Conservation (phyloP, 2,797 vertebrate species). For the Cyprinodon diabolis region DNA sequence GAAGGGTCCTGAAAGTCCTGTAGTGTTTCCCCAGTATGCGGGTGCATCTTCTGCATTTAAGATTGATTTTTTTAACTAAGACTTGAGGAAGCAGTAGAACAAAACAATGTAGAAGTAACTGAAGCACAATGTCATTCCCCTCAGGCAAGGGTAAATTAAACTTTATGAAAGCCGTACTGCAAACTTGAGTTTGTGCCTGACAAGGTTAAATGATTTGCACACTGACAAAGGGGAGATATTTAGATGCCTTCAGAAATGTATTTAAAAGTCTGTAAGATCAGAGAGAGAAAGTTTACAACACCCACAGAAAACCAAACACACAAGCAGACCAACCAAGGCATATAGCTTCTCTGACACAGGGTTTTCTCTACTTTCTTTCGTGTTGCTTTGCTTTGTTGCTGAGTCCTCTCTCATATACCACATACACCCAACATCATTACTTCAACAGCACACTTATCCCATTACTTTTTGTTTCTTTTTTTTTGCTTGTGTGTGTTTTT, state of each 20-base stretch:
- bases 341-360: slow-evolving; percentile 30
- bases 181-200: slow-evolving; percentile 46
- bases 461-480: slow-evolving; percentile 40
- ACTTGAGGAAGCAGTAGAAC: slow-evolving; percentile 45
- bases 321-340: slow-evolving; percentile 22
- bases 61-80: slow-evolving; percentile 38
- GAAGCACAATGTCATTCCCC: slow-evolving; percentile 50
- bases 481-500: slow-evolving; percentile 49
- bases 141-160: slow-evolving; percentile 63
- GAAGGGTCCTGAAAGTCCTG: background rate
- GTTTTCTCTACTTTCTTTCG: slow-evolving; percentile 54
- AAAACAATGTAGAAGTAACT: slow-evolving; percentile 49
- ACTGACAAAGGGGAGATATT: slow-evolving; percentile 16
- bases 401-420: slow-evolving; percentile 26
- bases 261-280: slow-evolving; percentile 17
- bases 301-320: slow-evolving; percentile 8
- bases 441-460: slow-evolving; percentile 58
- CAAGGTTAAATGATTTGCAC: slow-evolving; percentile 48
- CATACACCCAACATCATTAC: slow-evolving; percentile 26
- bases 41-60: slow-evolving; percentile 40
- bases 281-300: background rate
- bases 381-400: slow-evolving; percentile 43
- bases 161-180: slow-evolving; percentile 54
- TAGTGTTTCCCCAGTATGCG: slow-evolving; percentile 13
- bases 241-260: slow-evolving; percentile 19